phyloP scores from a whole-genome alignment of 2,888 invertebrate genomes.

The Polydesmus complanatus region DNA sequence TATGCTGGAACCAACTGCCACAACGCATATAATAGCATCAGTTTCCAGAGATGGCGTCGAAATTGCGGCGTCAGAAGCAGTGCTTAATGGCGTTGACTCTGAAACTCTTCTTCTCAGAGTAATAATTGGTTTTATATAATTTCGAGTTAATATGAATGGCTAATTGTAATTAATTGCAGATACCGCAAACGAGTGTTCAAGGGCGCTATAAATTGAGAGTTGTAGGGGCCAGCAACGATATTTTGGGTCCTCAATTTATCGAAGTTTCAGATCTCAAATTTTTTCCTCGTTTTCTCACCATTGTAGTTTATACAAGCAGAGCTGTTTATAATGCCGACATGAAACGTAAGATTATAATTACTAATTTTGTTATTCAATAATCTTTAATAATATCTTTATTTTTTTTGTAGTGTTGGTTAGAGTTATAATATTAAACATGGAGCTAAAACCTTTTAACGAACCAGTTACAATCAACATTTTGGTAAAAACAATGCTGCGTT shows the following conservation, averaged over 20 bases:
- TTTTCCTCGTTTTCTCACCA: constrained; percentile 33
- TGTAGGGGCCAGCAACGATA: constrained; percentile 30
- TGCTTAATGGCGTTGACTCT: constrained; percentile 5
- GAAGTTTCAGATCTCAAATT: constrained; percentile 41
- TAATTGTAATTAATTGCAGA: constrained; percentile 24
- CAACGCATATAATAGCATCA: constrained; percentile 14
- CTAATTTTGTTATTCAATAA: background rate
- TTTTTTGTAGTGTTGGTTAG: constrained; percentile 54
- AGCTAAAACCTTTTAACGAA: constrained; percentile 76
- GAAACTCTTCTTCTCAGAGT: constrained; percentile 15
- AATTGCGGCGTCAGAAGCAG: constrained; percentile 12
- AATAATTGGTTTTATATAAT: background rate
- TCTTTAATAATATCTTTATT: background rate
- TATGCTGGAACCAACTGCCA: constrained; percentile 7
- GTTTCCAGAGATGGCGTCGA: constrained; percentile 18
- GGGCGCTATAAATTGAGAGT: constrained; percentile 33
- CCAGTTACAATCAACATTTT: constrained; percentile 83
- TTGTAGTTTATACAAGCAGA: constrained; percentile 36
- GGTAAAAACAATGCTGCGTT: constrained; percentile 32
- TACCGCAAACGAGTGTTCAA: constrained; percentile 29
- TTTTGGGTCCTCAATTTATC: constrained; percentile 46
- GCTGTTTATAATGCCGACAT: constrained; percentile 31
- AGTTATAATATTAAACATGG: constrained; percentile 81
- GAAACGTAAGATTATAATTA: constrained; percentile 7
- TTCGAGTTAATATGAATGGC: background rate